Base-by-base conservation (phyloP, 2,888 invertebrate genomes). In the Mesorhabditis sp. region DNA sequence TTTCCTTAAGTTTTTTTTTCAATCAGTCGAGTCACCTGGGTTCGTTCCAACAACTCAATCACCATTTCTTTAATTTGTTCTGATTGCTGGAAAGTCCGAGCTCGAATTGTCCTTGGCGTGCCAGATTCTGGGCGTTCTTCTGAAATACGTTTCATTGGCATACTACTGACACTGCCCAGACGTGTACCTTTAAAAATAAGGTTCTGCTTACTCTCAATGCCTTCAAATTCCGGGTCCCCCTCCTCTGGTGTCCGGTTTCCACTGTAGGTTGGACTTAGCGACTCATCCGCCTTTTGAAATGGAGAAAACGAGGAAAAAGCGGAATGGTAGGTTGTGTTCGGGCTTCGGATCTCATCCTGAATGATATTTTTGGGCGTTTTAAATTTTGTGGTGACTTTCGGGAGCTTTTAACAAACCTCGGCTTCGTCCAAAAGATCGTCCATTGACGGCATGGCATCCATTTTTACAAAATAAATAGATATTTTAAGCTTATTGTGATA, bases 381-480 rank as follows among this genome's bases (percentile, higher is more conserved):
- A 28, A 28, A 28, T 28, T 28, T 28, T 28, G 28, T 28, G 28
- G 28, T 28, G 28, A 28, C 28, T 28, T 28, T 28, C 28, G 28
- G 28, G 28, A 28, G 28, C 28, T 28, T 28, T 28, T 28, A 28
- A 28, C 28, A 28, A 28, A 50, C 73, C 62, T 79, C 79, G 68
- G 76, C 66, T 65, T 79, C 74, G 65, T 79, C 77, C 3, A 79
- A 69, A 15, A 79, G 74, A 65, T 72, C 73, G 69, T 77, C 77
- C 77, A 79, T 76, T 45, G 77, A 76, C 6, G 76, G 76, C 41
- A 70, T 67, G 41, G 70, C 71, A 61, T 76, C 76, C 77, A 79
- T 77, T 65, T 28, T 28, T 28, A 28, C 28, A 28, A 28, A 28
- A 28, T 28, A 28, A 28, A 28, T 28, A 28, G 28, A 28, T 28